These are phyloP conservation scores for Strigops habroptila DNA, from an alignment of 2,113 vertebrate genomes.

Conservation along the genomic window DNA sequence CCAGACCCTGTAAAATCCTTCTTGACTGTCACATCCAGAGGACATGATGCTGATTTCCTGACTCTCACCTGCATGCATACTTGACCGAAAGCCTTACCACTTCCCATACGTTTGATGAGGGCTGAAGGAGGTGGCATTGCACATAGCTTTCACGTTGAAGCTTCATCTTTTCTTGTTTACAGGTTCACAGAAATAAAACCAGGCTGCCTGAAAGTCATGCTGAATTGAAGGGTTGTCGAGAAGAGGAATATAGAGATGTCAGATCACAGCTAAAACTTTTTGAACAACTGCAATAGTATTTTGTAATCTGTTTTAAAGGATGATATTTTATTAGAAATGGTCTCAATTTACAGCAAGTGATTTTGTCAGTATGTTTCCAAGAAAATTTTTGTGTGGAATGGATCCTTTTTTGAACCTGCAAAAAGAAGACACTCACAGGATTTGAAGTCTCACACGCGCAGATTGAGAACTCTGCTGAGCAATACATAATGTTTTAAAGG, in stretches of 20 bases:
- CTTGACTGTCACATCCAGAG: neutral
- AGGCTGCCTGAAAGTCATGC: conserved; percentile 85
- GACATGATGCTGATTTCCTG: neutral
- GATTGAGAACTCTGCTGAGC: neutral
- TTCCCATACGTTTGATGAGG: neutral
- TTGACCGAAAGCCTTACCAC: neutral
- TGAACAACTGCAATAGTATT: conserved; percentile 30
- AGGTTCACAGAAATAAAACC: conserved; percentile 90
- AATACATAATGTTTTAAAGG: neutral
- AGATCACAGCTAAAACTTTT: conserved; percentile 12
- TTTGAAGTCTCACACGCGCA: neutral
- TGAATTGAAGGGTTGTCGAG: conserved; percentile 74
- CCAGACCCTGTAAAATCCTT: neutral
- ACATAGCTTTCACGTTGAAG: conserved; percentile 29
- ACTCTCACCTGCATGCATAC: neutral
- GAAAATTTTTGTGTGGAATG: neutral
- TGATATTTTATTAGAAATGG: conserved; percentile 43
- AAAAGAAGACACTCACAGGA: neutral
- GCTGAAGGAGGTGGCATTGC: neutral
- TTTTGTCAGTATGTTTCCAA: conserved; percentile 17
- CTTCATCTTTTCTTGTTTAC: conserved; percentile 60
- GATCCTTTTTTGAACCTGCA: neutral
- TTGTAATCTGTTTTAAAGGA: conserved; percentile 43
- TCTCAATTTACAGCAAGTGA: neutral
- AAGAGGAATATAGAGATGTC: conserved; percentile 34